phyloP scores from a whole-genome alignment of 2,797 vertebrate genomes.

The Sparus aurata region DNA sequence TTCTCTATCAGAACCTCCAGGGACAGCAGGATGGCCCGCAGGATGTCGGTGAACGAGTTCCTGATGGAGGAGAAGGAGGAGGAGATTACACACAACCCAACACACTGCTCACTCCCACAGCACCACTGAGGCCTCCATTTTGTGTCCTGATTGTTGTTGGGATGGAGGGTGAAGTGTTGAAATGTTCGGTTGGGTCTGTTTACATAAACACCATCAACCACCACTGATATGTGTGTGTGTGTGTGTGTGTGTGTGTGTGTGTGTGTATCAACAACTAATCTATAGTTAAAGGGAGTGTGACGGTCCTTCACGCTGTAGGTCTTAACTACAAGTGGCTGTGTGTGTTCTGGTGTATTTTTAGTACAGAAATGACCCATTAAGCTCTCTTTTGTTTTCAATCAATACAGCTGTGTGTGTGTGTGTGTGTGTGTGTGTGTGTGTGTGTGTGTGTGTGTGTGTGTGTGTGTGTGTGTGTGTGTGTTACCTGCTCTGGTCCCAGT shows the following conservation, averaged over 20 bases:
- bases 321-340: conserved; percentile 30
- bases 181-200: too few species aligned
- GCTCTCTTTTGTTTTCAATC: conserved; percentile 25
- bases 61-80: conserved; percentile 74
- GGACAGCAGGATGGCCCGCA: conserved; percentile 96
- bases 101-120: too few species aligned
- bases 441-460: conserved; percentile 25
- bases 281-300: conserved; percentile 19
- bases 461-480: conserved; percentile 7
- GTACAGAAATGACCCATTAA: conserved; percentile 26
- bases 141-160: too few species aligned
- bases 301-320: neutral
- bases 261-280: conserved; percentile 29
- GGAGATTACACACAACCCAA: neutral
- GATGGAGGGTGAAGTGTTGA: too few species aligned
- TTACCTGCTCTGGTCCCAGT: conserved; percentile 99
- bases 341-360: conserved; percentile 1
- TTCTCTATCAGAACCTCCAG: conserved; percentile 98
- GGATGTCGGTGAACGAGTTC: conserved; percentile 98
- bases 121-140: too few species aligned
- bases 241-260: neutral
- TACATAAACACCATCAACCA: too few species aligned
- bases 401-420: neutral
- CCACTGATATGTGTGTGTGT: neutral
- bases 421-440: neutral